phyloP scores from a whole-genome alignment of 2,797 vertebrate genomes.

The Esox masquinongy region DNA sequence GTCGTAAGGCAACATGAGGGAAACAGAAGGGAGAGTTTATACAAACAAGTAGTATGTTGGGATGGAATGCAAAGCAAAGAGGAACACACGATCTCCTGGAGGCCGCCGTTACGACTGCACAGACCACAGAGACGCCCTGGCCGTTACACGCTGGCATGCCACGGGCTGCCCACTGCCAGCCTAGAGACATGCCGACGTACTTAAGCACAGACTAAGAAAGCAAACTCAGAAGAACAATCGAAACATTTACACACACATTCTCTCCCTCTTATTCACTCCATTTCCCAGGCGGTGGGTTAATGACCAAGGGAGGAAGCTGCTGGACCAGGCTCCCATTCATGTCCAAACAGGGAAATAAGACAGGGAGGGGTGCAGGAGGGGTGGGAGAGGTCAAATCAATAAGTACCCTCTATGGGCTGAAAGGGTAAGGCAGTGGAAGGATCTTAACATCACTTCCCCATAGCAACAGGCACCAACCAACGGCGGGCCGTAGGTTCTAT shows the following conservation, averaged over 20 bases:
- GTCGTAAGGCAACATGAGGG: neutral
- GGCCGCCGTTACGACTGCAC: constrained; percentile 27
- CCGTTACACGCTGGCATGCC: constrained; percentile 24
- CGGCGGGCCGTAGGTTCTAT: neutral
- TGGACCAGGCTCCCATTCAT: constrained; percentile 33
- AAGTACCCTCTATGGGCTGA: constrained; percentile 35
- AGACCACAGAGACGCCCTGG: constrained; percentile 19
- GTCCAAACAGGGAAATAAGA: constrained; percentile 18
- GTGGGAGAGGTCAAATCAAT: constrained; percentile 57
- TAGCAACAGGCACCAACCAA: neutral
- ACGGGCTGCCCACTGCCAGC: constrained; percentile 16
- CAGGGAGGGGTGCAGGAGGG: constrained; percentile 15
- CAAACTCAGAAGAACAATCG: neutral
- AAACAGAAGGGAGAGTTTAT: neutral
- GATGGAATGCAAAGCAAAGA: constrained; percentile 41
- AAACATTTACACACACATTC: neutral
- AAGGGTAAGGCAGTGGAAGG: neutral
- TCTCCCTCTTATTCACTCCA: neutral
- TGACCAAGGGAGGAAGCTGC: constrained; percentile 42
- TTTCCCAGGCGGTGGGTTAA: constrained; percentile 38
- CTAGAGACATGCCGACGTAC: neutral
- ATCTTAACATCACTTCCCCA: neutral
- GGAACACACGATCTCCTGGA: constrained; percentile 23
- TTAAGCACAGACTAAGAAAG: neutral
- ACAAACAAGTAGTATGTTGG: constrained; percentile 9